Evolutionary conservation across 2,113 vertebrate genomes (phyloP).

Genomic region (Misgurnus mizolepis): DNA sequence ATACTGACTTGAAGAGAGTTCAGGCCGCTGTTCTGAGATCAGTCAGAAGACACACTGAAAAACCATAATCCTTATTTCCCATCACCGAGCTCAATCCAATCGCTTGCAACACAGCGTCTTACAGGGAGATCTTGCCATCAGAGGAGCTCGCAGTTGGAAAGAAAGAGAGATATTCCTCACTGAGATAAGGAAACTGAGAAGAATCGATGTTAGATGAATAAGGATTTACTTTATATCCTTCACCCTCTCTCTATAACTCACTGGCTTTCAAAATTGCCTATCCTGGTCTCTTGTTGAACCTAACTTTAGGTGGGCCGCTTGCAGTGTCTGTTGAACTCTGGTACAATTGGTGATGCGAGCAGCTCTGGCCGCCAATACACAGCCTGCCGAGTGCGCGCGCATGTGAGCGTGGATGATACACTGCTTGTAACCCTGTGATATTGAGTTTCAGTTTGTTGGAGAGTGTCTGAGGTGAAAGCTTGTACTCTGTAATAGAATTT

Average conservation of each 20-base stretch:
- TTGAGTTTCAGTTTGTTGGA: conserved; percentile 41
- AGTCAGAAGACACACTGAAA: conserved; percentile 30
- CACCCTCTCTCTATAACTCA: neutral
- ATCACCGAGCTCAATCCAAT: conserved; percentile 28
- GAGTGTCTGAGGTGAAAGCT: conserved; percentile 38
- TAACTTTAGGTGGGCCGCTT: conserved; percentile 26
- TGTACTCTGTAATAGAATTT: conserved; percentile 38
- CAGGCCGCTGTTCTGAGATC: conserved; percentile 36
- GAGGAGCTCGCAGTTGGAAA: conserved; percentile 10
- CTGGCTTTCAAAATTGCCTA: conserved; percentile 22
- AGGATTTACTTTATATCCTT: conserved; percentile 14
- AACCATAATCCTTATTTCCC: conserved; percentile 18
- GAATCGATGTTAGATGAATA: conserved; percentile 27
- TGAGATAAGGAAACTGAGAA: conserved; percentile 30
- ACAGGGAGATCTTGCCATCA: conserved; percentile 21
- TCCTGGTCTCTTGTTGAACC: conserved; percentile 19
- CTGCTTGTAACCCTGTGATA: conserved; percentile 32
- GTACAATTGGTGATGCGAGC: conserved; percentile 16
- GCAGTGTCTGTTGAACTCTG: conserved; percentile 28
- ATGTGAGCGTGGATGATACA: conserved; percentile 25
- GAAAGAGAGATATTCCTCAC: conserved; percentile 12
- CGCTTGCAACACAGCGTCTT: conserved; percentile 24
- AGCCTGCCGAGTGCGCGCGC: conserved; percentile 20
- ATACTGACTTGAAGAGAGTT: conserved; percentile 36
- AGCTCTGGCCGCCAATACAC: conserved; percentile 16